Conservation (phyloP, 2,797 vertebrate species). For the Stomatorhinus walkeri region DNA sequence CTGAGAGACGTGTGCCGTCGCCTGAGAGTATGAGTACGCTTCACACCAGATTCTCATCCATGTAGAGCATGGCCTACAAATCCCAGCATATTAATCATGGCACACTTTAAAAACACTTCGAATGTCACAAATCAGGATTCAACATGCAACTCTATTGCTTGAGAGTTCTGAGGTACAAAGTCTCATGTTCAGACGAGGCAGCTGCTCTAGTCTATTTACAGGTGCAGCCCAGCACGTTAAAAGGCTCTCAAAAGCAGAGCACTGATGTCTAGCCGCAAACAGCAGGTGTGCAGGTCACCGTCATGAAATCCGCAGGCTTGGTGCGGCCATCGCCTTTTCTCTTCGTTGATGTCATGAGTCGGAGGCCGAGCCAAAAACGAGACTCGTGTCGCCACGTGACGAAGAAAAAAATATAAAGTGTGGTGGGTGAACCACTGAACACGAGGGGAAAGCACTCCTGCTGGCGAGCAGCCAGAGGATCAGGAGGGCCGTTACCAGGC, state of each 20-base stretch:
- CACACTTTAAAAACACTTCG: not conserved
- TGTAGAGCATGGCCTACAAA: not conserved
- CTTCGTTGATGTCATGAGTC: not conserved
- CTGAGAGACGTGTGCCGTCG: not conserved
- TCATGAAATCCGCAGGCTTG: not conserved
- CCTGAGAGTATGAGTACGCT: not conserved
- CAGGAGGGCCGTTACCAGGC: not conserved
- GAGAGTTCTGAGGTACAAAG: not conserved
- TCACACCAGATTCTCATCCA: not conserved
- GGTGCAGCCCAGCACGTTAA: not conserved
- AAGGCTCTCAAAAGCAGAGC: not conserved
- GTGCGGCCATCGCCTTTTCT: not conserved
- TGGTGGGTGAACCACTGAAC: not conserved
- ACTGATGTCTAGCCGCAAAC: not conserved
- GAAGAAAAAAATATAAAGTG: not conserved
- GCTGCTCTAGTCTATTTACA: not conserved
- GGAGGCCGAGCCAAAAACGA: not conserved
- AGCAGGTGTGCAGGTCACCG: not conserved
- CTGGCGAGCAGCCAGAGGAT: not conserved
- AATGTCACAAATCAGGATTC: not conserved
- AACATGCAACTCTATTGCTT: not conserved
- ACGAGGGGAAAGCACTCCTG: not conserved
- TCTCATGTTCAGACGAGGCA: not conserved
- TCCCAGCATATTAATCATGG: not conserved
- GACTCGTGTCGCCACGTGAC: too few species aligned